Conservation (phyloP, 2,113 vertebrate genomes). For the Myrmecophaga tridactyla region DNA sequence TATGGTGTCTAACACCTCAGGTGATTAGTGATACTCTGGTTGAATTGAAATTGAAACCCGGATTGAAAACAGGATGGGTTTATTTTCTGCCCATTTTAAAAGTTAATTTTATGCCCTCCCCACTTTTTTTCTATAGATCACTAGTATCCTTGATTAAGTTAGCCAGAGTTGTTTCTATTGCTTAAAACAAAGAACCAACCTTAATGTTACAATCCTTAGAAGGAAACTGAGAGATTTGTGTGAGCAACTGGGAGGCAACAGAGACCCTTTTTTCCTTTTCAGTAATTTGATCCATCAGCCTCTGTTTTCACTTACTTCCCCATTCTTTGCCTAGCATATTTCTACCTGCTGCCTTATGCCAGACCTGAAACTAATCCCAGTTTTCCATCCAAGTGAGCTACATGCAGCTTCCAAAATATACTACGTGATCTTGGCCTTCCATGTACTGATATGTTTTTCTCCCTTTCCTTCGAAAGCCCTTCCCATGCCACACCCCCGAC, state of each 20-base stretch:
- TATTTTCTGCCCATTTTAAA: background rate
- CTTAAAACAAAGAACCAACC: background rate
- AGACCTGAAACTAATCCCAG: background rate
- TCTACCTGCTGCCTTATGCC: background rate
- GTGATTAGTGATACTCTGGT: background rate
- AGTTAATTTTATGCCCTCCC: background rate
- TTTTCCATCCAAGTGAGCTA: background rate
- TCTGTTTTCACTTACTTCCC: background rate
- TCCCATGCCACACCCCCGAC: accelerated
- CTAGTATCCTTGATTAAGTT: background rate
- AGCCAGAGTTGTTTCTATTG: background rate
- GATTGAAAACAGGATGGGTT: background rate
- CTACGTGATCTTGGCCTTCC: too few relatives aligned
- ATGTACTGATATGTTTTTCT: background rate
- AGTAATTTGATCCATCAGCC: background rate
- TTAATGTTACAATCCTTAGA: background rate
- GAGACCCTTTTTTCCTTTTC: background rate
- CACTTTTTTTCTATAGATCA: background rate
- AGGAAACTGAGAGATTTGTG: background rate
- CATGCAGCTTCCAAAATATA: background rate
- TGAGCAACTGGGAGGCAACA: background rate
- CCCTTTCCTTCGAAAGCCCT: background rate
- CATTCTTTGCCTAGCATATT: background rate
- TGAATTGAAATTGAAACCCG: background rate
- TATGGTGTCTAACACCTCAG: background rate